Conservation (phyloP, 2,888 invertebrate genomes). For the Rhabditoides inermis region DNA sequence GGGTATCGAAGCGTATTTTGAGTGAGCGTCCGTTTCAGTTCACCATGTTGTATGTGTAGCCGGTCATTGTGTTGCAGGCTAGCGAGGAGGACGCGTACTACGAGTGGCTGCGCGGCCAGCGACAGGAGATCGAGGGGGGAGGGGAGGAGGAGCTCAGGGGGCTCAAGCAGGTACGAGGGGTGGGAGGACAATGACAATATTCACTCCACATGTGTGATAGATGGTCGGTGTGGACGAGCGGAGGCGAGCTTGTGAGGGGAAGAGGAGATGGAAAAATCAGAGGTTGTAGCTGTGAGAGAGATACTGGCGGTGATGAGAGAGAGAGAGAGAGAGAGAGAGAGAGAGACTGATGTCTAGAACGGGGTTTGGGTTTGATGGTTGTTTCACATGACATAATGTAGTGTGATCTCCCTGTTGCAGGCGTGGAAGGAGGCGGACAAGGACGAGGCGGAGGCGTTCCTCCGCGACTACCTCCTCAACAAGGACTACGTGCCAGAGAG, state of each 20-base stretch:
- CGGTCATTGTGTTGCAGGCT: slow-evolving; percentile 10
- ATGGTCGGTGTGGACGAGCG: too few species aligned
- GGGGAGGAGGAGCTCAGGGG: slow-evolving; percentile 21
- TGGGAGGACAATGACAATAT: too few species aligned
- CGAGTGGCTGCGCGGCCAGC: slow-evolving; percentile 73
- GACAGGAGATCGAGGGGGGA: slow-evolving; percentile 60
- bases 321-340: background rate
- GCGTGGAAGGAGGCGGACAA: slow-evolving; percentile 64
- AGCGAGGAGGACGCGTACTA: slow-evolving; percentile 63
- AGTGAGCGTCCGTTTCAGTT: too few species aligned
- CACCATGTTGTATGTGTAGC: background rate
- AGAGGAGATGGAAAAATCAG: background rate
- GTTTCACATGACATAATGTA: too few species aligned
- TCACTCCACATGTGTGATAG: too few species aligned
- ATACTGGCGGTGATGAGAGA: background rate
- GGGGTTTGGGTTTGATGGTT: too few species aligned
- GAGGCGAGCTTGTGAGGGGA: background rate
- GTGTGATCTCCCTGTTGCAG: too few species aligned
- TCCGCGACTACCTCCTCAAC: slow-evolving; percentile 83
- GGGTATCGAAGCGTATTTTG: too few species aligned
- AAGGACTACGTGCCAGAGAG: slow-evolving; percentile 61
- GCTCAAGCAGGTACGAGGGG: too few species aligned
- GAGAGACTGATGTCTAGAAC: background rate
- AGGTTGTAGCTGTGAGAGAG: background rate
- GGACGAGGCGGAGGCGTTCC: slow-evolving; percentile 75